Evolutionary conservation across 2,888 invertebrate genomes (phyloP).

Genomic region (Rhogogaster chlorosoma): DNA sequence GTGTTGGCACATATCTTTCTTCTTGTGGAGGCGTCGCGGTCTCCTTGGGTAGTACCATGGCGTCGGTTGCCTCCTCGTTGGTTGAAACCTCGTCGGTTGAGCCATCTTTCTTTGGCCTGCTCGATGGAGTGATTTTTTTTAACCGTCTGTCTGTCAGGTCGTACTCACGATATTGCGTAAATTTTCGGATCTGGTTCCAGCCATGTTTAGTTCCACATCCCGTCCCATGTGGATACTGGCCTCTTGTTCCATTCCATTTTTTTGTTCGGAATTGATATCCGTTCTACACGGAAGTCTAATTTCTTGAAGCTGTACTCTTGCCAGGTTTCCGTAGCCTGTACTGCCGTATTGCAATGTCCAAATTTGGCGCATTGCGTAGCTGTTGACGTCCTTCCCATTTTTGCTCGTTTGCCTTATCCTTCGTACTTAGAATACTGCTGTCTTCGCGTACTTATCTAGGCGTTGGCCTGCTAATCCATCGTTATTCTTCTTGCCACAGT

Average conservation of each 20-base stretch:
- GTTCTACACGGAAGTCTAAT: background rate
- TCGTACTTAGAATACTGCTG: background rate
- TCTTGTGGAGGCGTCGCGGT: background rate
- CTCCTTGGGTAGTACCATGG: background rate
- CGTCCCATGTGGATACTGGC: background rate
- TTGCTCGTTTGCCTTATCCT: background rate
- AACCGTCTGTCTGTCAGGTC: background rate
- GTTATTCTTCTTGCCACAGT: background rate
- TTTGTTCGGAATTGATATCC: background rate
- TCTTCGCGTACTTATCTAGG: background rate
- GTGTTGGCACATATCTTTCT: too few species aligned
- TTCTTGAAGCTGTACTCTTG: background rate
- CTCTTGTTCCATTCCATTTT: too few species aligned
- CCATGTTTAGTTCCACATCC: too few species aligned
- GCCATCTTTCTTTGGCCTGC: too few species aligned
- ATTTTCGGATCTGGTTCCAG: slow-evolving; percentile 73
- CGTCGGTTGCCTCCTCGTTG: too few species aligned
- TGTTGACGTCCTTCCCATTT: background rate
- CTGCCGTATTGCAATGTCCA: background rate
- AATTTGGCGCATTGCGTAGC: background rate
- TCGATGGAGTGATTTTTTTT: background rate
- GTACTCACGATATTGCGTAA: slow-evolving; percentile 78
- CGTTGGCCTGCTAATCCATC: background rate
- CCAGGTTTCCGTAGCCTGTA: background rate
- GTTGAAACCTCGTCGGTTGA: too few species aligned